Base-by-base conservation (phyloP, 2,797 vertebrate genomes). In the Kryptolebias ocellatus region DNA sequence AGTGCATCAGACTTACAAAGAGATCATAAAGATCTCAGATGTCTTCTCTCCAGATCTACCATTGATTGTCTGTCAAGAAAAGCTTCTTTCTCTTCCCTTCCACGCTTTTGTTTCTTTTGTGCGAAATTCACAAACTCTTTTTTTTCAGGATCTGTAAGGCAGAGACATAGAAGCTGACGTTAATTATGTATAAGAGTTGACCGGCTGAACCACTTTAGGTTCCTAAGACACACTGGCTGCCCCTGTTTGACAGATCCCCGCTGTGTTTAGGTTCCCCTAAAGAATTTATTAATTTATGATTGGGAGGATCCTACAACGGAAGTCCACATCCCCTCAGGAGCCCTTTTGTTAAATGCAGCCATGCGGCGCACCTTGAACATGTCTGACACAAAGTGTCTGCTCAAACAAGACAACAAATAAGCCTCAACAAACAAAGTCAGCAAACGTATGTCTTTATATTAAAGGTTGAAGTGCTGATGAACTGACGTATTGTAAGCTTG, bases 201-300 rank as follows among this genome's bases (percentile, higher is more conserved):
- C 67, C 47, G 67, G 45, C 50, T 57, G 54, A 74, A 58, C 28
- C 17, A 53, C 49, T 72, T 45, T 7, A n/a, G 63, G 54, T 51
- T 65, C 65, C 20, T 3, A 12, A 50, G 45, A 29, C 64, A 73
- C 46, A 28, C 9, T 28, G 42, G 37, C 42, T 61, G 57, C 11
- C 47, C 57, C 14, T 29, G 45, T 52, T 51, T 27, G 18, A 47
- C 56, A 24, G 67, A 16, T 15, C 50, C 61, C 76, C 54, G 53
- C 63, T 67, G 71, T 2, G 2, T 67, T 67, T 57, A 46, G 49
- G 34, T 42, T 69, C 59, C 55, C 27, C 56, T 51, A 29, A 73
- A 65, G 29, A 72, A 60, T 39, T 73, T 49, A 76, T 79, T 83
- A 75, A 87, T 86, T 83, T 45, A 76, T 83, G 61, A 70, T 53